Base-by-base conservation (phyloP, 2,888 invertebrate genomes). In the Agrotis ipsilon region DNA sequence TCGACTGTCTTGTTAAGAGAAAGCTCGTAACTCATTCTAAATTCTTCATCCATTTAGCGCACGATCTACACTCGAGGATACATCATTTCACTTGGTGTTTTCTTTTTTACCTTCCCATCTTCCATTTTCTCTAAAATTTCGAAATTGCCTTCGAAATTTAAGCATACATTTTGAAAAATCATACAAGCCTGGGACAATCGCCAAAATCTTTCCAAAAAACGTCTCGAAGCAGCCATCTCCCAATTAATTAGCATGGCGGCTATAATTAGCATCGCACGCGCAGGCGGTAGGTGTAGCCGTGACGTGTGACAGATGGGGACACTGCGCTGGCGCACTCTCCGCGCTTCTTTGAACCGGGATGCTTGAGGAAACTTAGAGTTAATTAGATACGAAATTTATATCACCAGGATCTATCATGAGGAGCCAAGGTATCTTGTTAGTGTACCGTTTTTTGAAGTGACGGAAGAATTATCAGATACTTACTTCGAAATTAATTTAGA, bases 251-350 rank as follows among this genome's bases (percentile, higher is more conserved):
- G 91, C 84, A 84, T 85, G 78, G 80, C 60, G 83, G 83, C 91
- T 94, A 94, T 93, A 95, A 94, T 94, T 94, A 94, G 91, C 82
- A 81, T 62, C 78, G 81, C 80, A 66, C 80, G 87, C 85, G 90
- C 90, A 88, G 89, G 86, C 86, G 87, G 91, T 90, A 90, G 92
- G 92, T 90, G 93, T 90, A 87, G 88, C 89, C 61, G 80, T 85
- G 94, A 94, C 94, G 89, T 84, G 89, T 93, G 95, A 95, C 94
- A 94, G 94, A 95, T 95, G 94, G 91, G 83, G 88, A 94, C 95
- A 94, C 90, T 89, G 88, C 91, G 91, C 92, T 92, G 94, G 94
- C 94, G 90, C 88, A 90, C 86, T 85, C 86, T 82, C 80, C 74
- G 78, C 79, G 88, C 85, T 89, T 90, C 93, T 92, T 92, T 92